Evolutionary conservation across 2,797 vertebrate species (phyloP).

Genomic region (Odontamblyopus rebecca): DNA sequence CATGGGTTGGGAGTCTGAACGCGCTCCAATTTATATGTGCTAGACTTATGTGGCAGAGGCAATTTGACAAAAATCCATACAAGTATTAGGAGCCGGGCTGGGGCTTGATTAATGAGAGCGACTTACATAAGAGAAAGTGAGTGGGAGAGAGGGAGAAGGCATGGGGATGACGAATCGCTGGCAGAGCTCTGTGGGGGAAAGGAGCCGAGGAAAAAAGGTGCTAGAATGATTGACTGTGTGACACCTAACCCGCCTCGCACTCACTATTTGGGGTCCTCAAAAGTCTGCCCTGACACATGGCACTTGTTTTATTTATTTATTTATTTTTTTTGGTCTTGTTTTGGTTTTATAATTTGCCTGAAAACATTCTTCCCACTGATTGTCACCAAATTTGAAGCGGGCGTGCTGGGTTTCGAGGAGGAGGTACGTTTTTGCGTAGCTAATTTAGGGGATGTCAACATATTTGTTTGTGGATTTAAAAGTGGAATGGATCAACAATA

Average conservation of each 20-base stretch:
- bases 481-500: neutral
- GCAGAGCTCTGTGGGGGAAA: conserved; percentile 36
- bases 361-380: conserved; percentile 2
- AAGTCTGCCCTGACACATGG: conserved; percentile 37
- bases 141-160: conserved; percentile 48
- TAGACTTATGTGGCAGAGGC: conserved; percentile 69
- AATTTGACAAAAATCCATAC: conserved; percentile 73
- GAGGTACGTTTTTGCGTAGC: neutral
- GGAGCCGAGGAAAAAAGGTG: conserved; percentile 43
- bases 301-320: neutral
- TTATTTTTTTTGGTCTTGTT: neutral
- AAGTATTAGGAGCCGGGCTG: conserved; percentile 47
- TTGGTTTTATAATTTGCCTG: neutral
- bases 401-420: neutral
- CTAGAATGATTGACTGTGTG: conserved; percentile 53
- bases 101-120: conserved; percentile 65
- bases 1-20: conserved; percentile 60
- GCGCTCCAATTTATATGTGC: conserved; percentile 62
- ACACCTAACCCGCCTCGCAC: conserved; percentile 18
- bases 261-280: conserved; percentile 32
- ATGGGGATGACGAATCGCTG: conserved; percentile 61
- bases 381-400: neutral
- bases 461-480: neutral
- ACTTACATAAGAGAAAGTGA: conserved; percentile 67
- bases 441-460: neutral